Percentiles rank a stretch among this genome's conserved stretches.
These are phyloP conservation scores for Coranthus polyacanthus DNA, from an alignment of 2,797 vertebrate genomes.

Conservation along the genomic window DNA sequence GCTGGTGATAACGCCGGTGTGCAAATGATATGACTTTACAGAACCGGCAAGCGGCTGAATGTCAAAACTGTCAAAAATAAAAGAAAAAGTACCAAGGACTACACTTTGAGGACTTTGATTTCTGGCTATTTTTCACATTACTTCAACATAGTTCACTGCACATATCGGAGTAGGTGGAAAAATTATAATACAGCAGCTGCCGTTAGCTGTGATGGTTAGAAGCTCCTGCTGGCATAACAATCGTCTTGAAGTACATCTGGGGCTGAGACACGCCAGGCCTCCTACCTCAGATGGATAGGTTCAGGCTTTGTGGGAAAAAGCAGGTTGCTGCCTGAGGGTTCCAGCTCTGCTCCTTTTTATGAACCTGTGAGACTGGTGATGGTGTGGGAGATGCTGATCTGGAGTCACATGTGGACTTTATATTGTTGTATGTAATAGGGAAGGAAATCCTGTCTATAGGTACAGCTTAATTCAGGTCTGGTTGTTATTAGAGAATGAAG, in stretches of 20 bases:
- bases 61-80: slow-evolving; percentile 48
- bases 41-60: slow-evolving; percentile 49
- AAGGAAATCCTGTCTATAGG: too few species aligned
- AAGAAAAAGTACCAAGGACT: slow-evolving; percentile 33
- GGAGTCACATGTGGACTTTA: slow-evolving; percentile 19
- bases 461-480: background rate
- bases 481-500: too few species aligned
- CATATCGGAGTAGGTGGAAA: slow-evolving; percentile 44
- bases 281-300: slow-evolving; percentile 13
- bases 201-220: slow-evolving; percentile 51
- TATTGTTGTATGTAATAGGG: background rate
- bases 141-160: slow-evolving; percentile 56
- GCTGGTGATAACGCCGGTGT: slow-evolving; percentile 36
- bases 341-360: slow-evolving; percentile 17
- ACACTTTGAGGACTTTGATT: slow-evolving; percentile 42
- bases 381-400: slow-evolving; percentile 13
- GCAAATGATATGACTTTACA: slow-evolving; percentile 60
- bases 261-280: slow-evolving; percentile 38
- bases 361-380: slow-evolving; percentile 3
- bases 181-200: slow-evolving; percentile 44
- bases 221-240: slow-evolving; percentile 32
- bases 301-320: slow-evolving; percentile 16
- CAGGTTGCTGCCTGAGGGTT: slow-evolving; percentile 18
- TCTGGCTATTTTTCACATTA: slow-evolving; percentile 45
- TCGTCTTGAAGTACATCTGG: slow-evolving; percentile 41